phyloP scores from a whole-genome alignment of 1,140 invertebrate genomes.

The Sycophaga agraensis region DNA sequence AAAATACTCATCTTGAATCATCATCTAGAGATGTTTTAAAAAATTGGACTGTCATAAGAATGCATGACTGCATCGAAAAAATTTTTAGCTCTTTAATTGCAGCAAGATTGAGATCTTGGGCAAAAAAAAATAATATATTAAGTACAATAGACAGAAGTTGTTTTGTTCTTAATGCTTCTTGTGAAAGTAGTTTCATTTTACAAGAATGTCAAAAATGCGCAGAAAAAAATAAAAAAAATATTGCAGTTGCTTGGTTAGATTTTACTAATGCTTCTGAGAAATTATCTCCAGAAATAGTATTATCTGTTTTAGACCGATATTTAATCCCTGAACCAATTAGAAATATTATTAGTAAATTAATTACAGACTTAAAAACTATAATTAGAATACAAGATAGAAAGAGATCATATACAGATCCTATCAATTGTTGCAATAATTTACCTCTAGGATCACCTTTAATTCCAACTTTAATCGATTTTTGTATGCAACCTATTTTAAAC shows the following conservation, averaged over 20 bases:
- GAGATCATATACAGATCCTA: neutral
- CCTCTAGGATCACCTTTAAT: constrained; percentile 4
- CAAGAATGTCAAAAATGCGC: constrained; percentile 13
- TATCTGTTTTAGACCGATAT: neutral
- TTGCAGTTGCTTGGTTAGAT: constrained; percentile 7
- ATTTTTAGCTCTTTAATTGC: constrained; percentile 6
- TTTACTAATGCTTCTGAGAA: constrained; percentile 7
- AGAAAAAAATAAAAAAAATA: neutral
- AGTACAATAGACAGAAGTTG: neutral
- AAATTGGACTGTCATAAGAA: constrained; percentile 3
- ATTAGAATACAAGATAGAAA: neutral
- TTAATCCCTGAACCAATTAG: neutral
- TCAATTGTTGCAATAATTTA: neutral
- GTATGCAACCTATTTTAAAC: constrained; percentile 8
- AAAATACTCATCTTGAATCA: neutral
- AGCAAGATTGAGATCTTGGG: neutral
- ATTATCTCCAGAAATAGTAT: constrained; percentile 3
- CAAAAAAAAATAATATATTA: neutral
- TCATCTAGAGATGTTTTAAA: neutral
- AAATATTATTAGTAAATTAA: constrained; percentile 4
- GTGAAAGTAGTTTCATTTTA: constrained; percentile 10
- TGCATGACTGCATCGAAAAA: neutral
- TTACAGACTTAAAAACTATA: neutral
- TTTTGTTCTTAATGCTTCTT: neutral
- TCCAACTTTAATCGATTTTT: constrained; percentile 1